Evolutionary conservation across 2,888 invertebrate species (phyloP), one percentile per base, ranked within the genome.

Genomic region (Galerucella calmariensis): DNA sequence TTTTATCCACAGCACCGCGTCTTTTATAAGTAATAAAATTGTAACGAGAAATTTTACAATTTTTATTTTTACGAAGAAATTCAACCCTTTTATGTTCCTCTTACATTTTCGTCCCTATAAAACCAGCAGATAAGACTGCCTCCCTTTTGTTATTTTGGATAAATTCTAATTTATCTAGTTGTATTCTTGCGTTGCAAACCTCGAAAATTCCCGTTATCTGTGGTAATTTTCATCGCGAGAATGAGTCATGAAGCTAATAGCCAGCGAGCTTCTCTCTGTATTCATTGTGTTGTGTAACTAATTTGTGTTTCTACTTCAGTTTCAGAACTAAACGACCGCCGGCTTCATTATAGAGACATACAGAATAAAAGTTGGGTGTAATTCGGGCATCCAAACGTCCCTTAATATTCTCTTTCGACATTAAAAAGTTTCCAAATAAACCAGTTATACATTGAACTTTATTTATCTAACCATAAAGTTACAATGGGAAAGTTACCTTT

Each of bases 21-120:
- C 85, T 89, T 66, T 66, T 66, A 46, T 48, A 6, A 14, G 20
- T 8, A 24, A 20, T 35, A 27, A 20, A 14, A 51, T 51, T 56
- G 9, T 56, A 10, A 16, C 9, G n/a, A 16, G 35, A 11, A 35
- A 16, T 27, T 20, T 63, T 73, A 62, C 46, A 48, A 62, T 67
- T 73, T 75, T 69, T 70, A 51, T 44, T 62, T 63, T 46, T 20
- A 35, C 56, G 24, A 51, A 69, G 69, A 67, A 70, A 59, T 53
- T 41, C 70, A 71, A 74, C 71, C 75, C 75, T 66, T 75, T 72
- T 46, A 53, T 51, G 20, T 69, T 46, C 65, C 67, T 63, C 56
- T 63, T 51, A 56, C 44, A 51, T 53, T 56, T 53, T 63, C 14
- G 51, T 56, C 27, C 59, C 35, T 53, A 62, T 71, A 74, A 75